Evolutionary conservation across 1,140 invertebrate species (phyloP), one percentile per base, ranked within the genome.

Genomic region (Ostrea denselamellosa): DNA sequence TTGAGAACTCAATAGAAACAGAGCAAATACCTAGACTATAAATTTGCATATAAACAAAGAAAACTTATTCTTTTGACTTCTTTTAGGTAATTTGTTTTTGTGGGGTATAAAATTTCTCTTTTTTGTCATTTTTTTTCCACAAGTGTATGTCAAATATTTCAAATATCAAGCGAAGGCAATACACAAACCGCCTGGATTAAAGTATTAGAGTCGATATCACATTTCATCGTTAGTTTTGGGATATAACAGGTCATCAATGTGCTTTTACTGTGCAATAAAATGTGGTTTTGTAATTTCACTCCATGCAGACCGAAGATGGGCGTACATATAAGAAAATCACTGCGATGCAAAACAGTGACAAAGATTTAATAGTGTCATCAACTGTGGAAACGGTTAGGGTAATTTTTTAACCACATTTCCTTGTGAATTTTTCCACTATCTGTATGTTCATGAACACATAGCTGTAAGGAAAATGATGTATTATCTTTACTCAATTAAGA

Each of bases 141-240:
- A 77, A 8, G 68, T 34, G 12, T 77, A 14, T 77, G 68, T 77
- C 68, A 77, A 77, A 77, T 77, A 77, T 77, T 77, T 77, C 68
- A 77, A 77, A 77, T 77, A 28, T 28, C 25, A 25, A 25, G 68
- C 28, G 8, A 77, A 77, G 28, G 28, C 22, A 77, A 77, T 28
- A 34, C 28, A 77, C 68, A 77, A 77, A 77, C 68, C 22, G 12
- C 14, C 1, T 25, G 68, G 68, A 77, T 77, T 77, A 77, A 77
- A 8, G 68, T 28, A 77, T 77, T 25, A 5, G 10, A 9, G 25
- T 77, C 28, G 14, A 34, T 12, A 77, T 77, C 68, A 17, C 22
- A 77, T 77, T 77, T 77, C 68, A 9, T 77, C 25, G 28, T 34
- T 77, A 28, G 28, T 34, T 77, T 77, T 14, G 3, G 25, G n/a